These are phyloP conservation scores for Tetropium fuscum DNA, from an alignment of 2,888 invertebrate genomes.

Conservation along the genomic window DNA sequence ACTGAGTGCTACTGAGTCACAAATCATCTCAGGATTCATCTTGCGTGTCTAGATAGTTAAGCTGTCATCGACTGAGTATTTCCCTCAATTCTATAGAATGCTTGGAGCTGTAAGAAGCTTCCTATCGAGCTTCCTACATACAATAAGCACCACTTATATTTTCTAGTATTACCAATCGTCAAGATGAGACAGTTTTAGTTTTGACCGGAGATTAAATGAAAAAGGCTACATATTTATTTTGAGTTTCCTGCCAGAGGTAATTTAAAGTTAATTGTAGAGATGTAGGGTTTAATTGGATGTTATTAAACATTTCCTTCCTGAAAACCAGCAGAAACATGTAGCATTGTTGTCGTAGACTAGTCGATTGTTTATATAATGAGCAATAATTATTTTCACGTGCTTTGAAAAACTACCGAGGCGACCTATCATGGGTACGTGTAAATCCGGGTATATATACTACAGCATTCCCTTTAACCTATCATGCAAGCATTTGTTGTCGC, in stretches of 20 bases:
- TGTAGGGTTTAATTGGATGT: constrained; percentile 28
- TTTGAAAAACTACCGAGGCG: too few species aligned
- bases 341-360: constrained; percentile 2
- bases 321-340: constrained; percentile 11
- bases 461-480: too few species aligned
- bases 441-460: too few species aligned
- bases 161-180: constrained; percentile 17
- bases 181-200: constrained; percentile 9
- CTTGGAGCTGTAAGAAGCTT: too few species aligned
- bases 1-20: constrained; percentile 9
- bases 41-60: constrained; percentile 18
- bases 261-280: constrained; percentile 29
- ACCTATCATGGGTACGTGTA: too few species aligned
- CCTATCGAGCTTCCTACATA: too few species aligned
- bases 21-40: constrained; percentile 19
- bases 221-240: constrained; percentile 30
- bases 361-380: background rate
- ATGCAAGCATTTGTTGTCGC: too few species aligned
- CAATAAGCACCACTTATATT: constrained; percentile 10
- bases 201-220: constrained; percentile 39
- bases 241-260: constrained; percentile 34
- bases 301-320: constrained; percentile 35
- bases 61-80: constrained; percentile 23
- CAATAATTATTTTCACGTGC: background rate
- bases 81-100: too few species aligned